Conservation (phyloP, 2,113 vertebrate genomes). For the Cercocebus atys region DNA sequence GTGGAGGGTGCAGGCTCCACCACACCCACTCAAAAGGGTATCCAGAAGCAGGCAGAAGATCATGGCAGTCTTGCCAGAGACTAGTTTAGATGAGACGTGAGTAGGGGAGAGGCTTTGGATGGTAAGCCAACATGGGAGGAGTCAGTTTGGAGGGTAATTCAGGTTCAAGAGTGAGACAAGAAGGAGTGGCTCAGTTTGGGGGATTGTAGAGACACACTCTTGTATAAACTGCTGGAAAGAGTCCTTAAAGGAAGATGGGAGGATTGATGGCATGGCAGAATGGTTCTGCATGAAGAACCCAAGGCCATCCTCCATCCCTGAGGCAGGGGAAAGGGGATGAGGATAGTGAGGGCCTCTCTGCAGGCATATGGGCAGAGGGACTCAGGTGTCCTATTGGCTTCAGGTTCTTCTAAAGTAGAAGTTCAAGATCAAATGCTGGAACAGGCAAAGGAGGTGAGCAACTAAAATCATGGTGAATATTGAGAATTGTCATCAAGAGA, state of each 20-base stretch:
- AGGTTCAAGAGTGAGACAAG: neutral
- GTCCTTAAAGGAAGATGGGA: too few species aligned
- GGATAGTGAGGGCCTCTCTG: accelerated
- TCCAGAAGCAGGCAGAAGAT: neutral
- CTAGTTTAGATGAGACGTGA: neutral
- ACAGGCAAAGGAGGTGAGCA: neutral
- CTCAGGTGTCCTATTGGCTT: accelerated
- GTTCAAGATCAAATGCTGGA: accelerated
- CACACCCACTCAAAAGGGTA: accelerated
- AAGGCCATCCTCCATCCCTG: neutral
- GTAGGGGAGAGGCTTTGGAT: neutral
- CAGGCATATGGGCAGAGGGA: accelerated
- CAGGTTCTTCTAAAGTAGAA: neutral
- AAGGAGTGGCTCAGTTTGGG: accelerated
- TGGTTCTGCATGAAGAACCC: neutral
- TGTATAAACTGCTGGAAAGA: neutral
- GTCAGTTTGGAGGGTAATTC: neutral
- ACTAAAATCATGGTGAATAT: accelerated
- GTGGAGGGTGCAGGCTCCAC: too few species aligned
- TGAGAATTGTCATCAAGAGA: neutral
- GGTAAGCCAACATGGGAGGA: neutral
- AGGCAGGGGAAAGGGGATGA: accelerated
- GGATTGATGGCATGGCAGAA: accelerated
- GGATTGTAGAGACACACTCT: neutral
- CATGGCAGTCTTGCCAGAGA: accelerated